phyloP scores from a whole-genome alignment of 2,888 invertebrate species.

The Leptopilina syphax region DNA sequence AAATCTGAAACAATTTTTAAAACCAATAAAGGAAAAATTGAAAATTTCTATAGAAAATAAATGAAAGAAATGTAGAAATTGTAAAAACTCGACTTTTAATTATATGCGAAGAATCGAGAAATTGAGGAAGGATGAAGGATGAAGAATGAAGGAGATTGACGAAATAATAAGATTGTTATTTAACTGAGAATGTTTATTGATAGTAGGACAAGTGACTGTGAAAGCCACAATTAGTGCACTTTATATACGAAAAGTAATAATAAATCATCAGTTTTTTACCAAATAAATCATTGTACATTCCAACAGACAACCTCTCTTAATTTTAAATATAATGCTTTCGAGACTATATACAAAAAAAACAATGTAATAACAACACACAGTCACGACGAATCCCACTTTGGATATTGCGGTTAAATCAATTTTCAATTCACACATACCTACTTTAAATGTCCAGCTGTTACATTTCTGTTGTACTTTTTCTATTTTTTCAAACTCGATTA shows the following conservation, averaged over 20 bases:
- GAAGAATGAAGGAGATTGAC: background rate
- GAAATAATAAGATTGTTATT: constrained; percentile 38
- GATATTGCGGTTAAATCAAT: constrained; percentile 41
- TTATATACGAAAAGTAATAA: constrained; percentile 50
- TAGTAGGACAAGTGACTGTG: constrained; percentile 50
- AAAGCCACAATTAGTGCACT: constrained; percentile 50
- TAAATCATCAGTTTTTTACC: constrained; percentile 52
- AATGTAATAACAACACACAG: constrained; percentile 65
- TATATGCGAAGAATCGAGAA: no score
- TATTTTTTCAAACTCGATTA: constrained; percentile 42
- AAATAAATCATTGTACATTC: constrained; percentile 68
- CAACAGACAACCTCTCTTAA: constrained; percentile 69
- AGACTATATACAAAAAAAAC: constrained; percentile 61
- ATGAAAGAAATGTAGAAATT: background rate
- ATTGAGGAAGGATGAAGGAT: background rate
- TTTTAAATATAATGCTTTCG: constrained; percentile 64
- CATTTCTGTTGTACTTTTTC: constrained; percentile 36
- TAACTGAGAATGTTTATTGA: constrained; percentile 56
- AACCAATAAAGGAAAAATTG: background rate
- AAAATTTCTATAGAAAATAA: background rate
- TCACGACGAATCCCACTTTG: constrained; percentile 55
- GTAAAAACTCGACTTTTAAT: no score
- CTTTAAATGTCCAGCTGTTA: constrained; percentile 39
- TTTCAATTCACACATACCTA: constrained; percentile 28
- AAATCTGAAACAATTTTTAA: background rate